Percentiles rank a stretch among this genome's conserved stretches.
These are phyloP conservation scores for Neolamprologus cancellatus DNA, from an alignment of 2,113 vertebrate genomes.

Conservation along the genomic window DNA sequence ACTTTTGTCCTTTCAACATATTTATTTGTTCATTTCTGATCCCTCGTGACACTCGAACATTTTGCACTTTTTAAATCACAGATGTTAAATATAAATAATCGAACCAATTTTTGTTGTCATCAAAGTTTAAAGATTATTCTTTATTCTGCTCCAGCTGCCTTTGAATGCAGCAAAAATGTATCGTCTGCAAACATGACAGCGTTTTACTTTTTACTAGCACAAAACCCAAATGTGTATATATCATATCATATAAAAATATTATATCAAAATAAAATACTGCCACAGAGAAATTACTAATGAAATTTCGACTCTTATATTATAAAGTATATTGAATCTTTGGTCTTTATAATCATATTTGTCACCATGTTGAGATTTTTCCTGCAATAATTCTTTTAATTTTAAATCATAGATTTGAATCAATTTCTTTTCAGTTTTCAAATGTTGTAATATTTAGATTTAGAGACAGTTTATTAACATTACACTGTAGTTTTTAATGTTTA, in stretches of 20 bases:
- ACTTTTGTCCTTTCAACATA: neutral
- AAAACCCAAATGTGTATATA: neutral
- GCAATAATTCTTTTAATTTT: neutral
- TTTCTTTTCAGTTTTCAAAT: neutral
- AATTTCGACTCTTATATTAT: neutral
- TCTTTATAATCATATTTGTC: neutral
- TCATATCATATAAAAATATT: neutral
- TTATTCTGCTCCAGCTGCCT: neutral
- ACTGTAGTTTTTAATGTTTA: neutral
- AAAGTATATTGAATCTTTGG: neutral
- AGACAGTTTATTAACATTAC: neutral
- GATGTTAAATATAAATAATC: neutral
- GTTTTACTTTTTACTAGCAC: neutral
- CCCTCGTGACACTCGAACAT: rapidly evolving
- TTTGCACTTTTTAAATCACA: neutral
- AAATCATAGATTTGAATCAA: neutral
- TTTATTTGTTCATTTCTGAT: neutral
- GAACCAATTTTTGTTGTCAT: neutral
- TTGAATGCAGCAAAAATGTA: neutral
- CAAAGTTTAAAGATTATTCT: neutral
- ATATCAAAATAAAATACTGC: neutral
- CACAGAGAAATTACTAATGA: neutral
- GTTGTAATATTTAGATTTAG: neutral
- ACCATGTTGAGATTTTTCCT: neutral
- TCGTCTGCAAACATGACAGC: neutral